A percentile compares a stretch with the other conserved stretches of the same genome.
Evolutionary conservation across 2,113 vertebrate species (phyloP).

Genomic region (Nyctereutes procyonoides): DNA sequence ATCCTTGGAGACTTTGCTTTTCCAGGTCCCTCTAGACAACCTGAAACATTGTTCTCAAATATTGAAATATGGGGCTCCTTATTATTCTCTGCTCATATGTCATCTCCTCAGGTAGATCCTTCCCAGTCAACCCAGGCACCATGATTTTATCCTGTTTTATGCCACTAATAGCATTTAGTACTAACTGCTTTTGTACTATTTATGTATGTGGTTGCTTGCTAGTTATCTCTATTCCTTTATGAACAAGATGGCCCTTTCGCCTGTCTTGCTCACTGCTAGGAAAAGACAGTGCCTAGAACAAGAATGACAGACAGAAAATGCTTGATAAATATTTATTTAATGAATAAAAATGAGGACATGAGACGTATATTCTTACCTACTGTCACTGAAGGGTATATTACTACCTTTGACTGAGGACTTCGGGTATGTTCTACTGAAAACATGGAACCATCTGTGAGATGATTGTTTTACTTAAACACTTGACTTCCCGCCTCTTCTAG

Average conservation of each 20-base stretch:
- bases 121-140: background rate
- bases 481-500: constrained; percentile 38
- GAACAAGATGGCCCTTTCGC: background rate
- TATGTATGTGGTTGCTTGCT: background rate
- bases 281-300: background rate
- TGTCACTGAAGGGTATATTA: background rate
- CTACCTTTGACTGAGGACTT: background rate
- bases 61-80: background rate
- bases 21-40: background rate
- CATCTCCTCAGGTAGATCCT: background rate
- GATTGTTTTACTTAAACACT: constrained; percentile 46
- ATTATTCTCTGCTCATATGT: background rate
- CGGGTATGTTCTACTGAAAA: background rate
- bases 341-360: background rate
- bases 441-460: constrained; percentile 46
- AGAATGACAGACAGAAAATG: background rate
- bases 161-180: background rate
- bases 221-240: background rate
- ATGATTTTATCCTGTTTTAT: background rate
- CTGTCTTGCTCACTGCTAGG: background rate
- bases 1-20: background rate
- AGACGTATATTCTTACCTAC: background rate
- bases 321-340: background rate
- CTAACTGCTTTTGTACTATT: background rate
- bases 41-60: background rate